phyloP scores from a whole-genome alignment of 2,797 vertebrate genomes.

The Sitta carolinensis region DNA sequence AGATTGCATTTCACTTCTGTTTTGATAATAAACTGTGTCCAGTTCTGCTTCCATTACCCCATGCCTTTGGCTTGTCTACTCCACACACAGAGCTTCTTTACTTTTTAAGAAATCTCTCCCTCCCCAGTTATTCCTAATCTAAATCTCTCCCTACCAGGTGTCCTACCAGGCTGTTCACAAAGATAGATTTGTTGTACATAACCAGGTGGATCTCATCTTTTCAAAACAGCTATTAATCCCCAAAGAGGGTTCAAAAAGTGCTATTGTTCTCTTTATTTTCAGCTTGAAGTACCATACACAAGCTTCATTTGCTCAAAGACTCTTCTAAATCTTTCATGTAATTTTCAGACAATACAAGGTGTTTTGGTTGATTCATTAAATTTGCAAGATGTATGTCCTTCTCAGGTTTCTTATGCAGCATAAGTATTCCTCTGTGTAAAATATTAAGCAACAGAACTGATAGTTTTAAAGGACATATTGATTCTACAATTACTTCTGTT shows the following conservation, averaged over 20 bases:
- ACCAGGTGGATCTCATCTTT: not conserved
- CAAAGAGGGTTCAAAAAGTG: not conserved
- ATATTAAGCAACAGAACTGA: not conserved
- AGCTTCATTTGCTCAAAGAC: not conserved
- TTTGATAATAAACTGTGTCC: not conserved
- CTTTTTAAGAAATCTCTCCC: not conserved
- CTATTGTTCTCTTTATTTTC: not conserved
- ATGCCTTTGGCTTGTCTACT: not conserved
- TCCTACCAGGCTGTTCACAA: not conserved
- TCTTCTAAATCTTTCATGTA: not conserved
- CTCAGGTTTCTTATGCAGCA: not conserved
- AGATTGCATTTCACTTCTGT: not conserved
- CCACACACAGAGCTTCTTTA: not conserved
- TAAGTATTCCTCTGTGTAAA: slow-evolving; percentile 2
- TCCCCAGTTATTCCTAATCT: not conserved
- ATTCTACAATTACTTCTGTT: slow-evolving; percentile 1
- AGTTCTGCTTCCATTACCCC: not conserved
- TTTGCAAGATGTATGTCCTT: not conserved
- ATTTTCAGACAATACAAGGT: not conserved
- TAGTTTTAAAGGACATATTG: slow-evolving; percentile 21
- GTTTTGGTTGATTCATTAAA: not conserved
- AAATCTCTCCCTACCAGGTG: not conserved
- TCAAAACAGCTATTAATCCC: not conserved
- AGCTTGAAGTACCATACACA: not conserved
- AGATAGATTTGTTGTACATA: not conserved